Percentiles rank a stretch among this genome's conserved stretches.
These are phyloP conservation scores for Rambutsinella grinnellia DNA, from an alignment of 2,888 invertebrate species.

Conservation along the genomic window DNA sequence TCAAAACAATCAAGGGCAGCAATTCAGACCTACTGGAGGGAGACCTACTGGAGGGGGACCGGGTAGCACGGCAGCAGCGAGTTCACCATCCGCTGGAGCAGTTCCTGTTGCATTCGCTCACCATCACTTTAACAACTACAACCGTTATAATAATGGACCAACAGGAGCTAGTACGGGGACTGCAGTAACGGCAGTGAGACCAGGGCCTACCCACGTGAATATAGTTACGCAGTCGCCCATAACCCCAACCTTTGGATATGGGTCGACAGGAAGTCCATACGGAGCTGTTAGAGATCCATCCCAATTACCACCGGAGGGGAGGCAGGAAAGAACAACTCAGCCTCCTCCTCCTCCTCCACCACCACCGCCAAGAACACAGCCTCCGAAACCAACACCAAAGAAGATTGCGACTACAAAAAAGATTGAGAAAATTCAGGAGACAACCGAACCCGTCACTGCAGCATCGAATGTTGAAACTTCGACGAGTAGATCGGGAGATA, in stretches of 20 bases:
- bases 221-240: slow-evolving; percentile 34
- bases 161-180: slow-evolving; percentile 12
- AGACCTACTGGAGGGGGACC: too few species aligned
- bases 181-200: slow-evolving; percentile 28
- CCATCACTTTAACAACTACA: slow-evolving; percentile 4
- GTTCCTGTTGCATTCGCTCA: slow-evolving; percentile 27
- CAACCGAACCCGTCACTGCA: slow-evolving; percentile 10
- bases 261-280: slow-evolving; percentile 32
- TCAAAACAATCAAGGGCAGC: too few species aligned
- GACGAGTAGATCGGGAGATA: not conserved
- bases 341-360: slow-evolving; percentile 8
- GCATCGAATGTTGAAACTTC: slow-evolving; percentile 34
- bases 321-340: slow-evolving; percentile 1
- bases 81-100: slow-evolving; percentile 6
- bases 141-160: not conserved
- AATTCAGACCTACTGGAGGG: too few species aligned
- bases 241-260: slow-evolving; percentile 42
- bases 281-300: slow-evolving; percentile 37
- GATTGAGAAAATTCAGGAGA: slow-evolving; percentile 18
- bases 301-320: slow-evolving; percentile 34
- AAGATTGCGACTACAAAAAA: slow-evolving; percentile 6
- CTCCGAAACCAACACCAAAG: slow-evolving; percentile 1
- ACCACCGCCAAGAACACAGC: not conserved
- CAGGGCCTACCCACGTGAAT: not conserved
- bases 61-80: not conserved